Conservation (phyloP, 2,113 vertebrate species). For the Pseudonaja textilis region DNA sequence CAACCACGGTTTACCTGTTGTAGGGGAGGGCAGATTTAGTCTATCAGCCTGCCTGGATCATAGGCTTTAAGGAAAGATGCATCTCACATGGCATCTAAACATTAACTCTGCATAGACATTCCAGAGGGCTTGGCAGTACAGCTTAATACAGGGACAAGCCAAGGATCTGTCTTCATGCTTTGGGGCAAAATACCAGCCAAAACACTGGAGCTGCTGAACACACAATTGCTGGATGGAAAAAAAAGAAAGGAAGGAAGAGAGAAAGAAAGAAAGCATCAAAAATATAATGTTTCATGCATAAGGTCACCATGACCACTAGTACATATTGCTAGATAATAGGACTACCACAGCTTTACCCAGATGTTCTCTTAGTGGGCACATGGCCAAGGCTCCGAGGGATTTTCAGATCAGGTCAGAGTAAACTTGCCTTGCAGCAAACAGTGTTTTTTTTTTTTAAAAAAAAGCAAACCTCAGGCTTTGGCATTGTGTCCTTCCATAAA, state of each 20-base stretch:
- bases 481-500: constrained; percentile 53
- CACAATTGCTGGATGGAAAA: not conserved
- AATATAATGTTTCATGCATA: constrained; percentile 1
- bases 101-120: constrained; percentile 20
- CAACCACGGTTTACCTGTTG: constrained; percentile 39
- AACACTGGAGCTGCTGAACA: constrained; percentile 1
- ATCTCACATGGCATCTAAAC: constrained; percentile 38
- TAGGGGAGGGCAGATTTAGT: constrained; percentile 39
- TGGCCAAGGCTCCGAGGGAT: constrained; percentile 63
- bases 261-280: not conserved
- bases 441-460: not conserved
- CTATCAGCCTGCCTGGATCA: constrained; percentile 19
- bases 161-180: constrained; percentile 37
- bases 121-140: constrained; percentile 41
- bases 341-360: constrained; percentile 46
- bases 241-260: no score
- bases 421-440: constrained; percentile 66
- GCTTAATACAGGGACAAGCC: constrained; percentile 35
- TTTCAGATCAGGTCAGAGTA: constrained; percentile 67
- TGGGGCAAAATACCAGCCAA: constrained; percentile 19
- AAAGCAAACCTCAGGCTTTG: constrained; percentile 4
- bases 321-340: constrained; percentile 59
- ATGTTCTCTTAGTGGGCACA: constrained; percentile 45
- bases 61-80: constrained; percentile 47
- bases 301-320: constrained; percentile 36